Evolutionary conservation across 2,113 vertebrate genomes (phyloP), one percentile per base, ranked within the genome.

Genomic region (Calidris pygmaea): DNA sequence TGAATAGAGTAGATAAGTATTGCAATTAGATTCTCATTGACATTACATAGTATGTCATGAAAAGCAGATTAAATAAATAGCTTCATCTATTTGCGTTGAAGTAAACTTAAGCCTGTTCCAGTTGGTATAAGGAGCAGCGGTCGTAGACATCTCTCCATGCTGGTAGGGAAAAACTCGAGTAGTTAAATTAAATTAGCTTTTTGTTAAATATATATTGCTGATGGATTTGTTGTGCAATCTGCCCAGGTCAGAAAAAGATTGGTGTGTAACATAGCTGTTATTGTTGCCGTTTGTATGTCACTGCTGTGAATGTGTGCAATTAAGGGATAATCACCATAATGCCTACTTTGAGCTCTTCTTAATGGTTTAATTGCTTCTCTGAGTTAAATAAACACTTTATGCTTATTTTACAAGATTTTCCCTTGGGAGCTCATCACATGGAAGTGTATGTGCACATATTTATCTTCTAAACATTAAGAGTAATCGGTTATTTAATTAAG

Each of bases 291-390:
- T 85, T 62, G 80, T 71, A 37, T 56, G 87, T 88, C 84, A 14
- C 70, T 52, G 65, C 79, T 73, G 77, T 83, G 91, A 93, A 85
- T 87, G 85, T 12, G 9, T 48, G 11, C 86, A 95, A 77, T 97
- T 96, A 91, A 62, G 81, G 81, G 73, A n/a, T 95, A 96, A 96
- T 95, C 95, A 94, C 66, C 86, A 76, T 95, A 96, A 96, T 97
- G 79, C 52, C 72, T 90, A 43, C 89, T 97, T 91, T 66, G 79
- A 93, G 95, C 76, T 89, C 50, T n/a, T 77, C 52, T 87, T 95
- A 97, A 96, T 91, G 89, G 70, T 80, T 88, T 96, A 96, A 96
- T 96, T 97, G 87, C 91, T 92, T 96, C 85, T 95, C 77, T 37
- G 48, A 91, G 84, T 93, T 95, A 94, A 97, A 82, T 39, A 94